A percentile compares a stretch with the other conserved stretches of the same genome.
These are phyloP conservation scores for Lepus europaeus DNA, from an alignment of 2,113 vertebrate genomes.

Conservation along the genomic window DNA sequence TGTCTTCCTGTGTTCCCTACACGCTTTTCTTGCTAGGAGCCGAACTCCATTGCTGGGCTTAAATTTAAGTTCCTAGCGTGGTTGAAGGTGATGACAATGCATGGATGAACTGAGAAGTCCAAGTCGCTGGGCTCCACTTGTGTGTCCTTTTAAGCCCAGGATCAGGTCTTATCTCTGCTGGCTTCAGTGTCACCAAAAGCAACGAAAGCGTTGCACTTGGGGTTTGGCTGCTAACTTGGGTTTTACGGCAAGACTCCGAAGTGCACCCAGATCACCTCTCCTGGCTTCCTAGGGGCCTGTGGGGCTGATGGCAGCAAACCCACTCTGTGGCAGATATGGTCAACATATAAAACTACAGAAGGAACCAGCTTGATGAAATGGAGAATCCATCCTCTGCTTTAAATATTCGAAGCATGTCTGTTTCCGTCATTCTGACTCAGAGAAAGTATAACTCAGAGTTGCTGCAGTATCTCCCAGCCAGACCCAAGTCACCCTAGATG, in stretches of 20 bases:
- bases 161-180: neutral
- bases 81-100: neutral
- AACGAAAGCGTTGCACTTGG: neutral
- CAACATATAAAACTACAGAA: slow-evolving; percentile 1
- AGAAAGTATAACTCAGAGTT: slow-evolving; percentile 21
- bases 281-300: neutral
- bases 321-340: neutral
- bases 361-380: neutral
- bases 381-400: neutral
- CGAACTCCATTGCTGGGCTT: neutral
- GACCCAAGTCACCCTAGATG: neutral
- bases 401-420: slow-evolving; percentile 2
- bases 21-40: neutral
- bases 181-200: neutral
- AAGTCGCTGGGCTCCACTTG: neutral
- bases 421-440: slow-evolving; percentile 22
- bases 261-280: neutral
- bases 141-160: neutral
- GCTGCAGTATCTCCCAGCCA: neutral
- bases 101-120: neutral
- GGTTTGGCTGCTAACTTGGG: neutral
- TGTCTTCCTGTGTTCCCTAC: neutral
- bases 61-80: neutral
- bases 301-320: neutral
- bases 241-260: neutral